Percentiles rank a stretch among this genome's conserved stretches.
These are phyloP conservation scores for Brevimyrus niger DNA, from an alignment of 2,113 vertebrate genomes.

Conservation along the genomic window DNA sequence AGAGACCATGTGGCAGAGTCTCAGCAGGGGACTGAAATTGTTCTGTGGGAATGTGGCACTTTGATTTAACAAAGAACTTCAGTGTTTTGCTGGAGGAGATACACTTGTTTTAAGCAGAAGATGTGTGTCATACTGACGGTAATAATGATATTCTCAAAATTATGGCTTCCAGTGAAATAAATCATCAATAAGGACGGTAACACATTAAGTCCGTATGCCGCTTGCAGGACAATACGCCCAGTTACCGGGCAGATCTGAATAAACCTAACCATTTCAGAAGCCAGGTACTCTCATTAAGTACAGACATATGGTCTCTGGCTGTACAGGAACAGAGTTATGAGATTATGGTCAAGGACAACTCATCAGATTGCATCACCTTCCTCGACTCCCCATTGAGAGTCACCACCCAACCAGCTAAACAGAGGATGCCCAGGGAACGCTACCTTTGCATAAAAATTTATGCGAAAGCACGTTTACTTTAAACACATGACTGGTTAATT, in stretches of 20 bases:
- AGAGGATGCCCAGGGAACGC: not conserved
- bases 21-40: not conserved
- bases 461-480: not conserved
- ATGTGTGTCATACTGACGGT: not conserved
- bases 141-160: not conserved
- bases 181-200: not conserved
- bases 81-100: not conserved
- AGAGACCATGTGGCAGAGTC: not conserved
- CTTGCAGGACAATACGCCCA: not conserved
- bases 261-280: not conserved
- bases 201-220: not conserved
- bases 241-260: not conserved
- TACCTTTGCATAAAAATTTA: not conserved
- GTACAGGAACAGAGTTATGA: not conserved
- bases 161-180: not conserved
- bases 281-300: not conserved
- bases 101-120: not conserved
- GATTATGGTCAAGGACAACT: not conserved
- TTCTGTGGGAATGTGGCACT: not conserved
- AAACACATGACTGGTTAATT: not conserved
- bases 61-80: not conserved
- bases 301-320: not conserved
- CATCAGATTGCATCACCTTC: not conserved
- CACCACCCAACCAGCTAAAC: not conserved
- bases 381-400: not conserved